Conservation (phyloP, 2,113 vertebrate species). For the Climacteris rufus region DNA sequence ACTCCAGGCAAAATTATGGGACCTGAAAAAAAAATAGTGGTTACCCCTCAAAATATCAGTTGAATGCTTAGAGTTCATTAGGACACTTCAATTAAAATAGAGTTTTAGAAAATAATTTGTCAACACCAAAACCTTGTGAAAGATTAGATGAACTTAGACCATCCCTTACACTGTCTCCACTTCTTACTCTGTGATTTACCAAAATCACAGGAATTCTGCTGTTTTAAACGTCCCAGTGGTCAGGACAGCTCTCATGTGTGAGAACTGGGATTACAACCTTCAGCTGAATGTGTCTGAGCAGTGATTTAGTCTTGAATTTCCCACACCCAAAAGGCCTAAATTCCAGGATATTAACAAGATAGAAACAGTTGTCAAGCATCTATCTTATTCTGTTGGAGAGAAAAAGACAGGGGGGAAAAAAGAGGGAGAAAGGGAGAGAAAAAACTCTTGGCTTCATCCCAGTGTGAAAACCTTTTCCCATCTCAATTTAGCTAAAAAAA, state of each 20-base stretch:
- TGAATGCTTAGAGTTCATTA: not conserved
- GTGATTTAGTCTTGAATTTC: not conserved
- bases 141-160: not conserved
- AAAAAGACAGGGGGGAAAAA: not conserved
- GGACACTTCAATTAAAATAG: not conserved
- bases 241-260: not conserved
- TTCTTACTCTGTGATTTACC: not conserved
- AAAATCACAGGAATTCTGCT: not conserved
- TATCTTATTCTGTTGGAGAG: not conserved
- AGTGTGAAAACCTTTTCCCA: slow-evolving; percentile 17
- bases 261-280: not conserved
- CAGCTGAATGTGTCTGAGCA: not conserved
- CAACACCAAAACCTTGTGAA: not conserved
- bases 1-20: not conserved
- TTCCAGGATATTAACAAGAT: not conserved
- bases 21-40: not conserved
- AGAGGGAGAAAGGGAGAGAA: not conserved
- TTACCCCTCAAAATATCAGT: not conserved
- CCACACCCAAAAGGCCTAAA: not conserved
- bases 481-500: slow-evolving; percentile 17
- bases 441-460: not conserved
- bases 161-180: not conserved
- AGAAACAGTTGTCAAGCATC: not conserved
- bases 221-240: not conserved
- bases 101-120: not conserved